Percentiles rank a stretch among this genome's conserved stretches.
Evolutionary conservation across 2,797 vertebrate species (phyloP).

Genomic region (Craterocephalus amniculus): DNA sequence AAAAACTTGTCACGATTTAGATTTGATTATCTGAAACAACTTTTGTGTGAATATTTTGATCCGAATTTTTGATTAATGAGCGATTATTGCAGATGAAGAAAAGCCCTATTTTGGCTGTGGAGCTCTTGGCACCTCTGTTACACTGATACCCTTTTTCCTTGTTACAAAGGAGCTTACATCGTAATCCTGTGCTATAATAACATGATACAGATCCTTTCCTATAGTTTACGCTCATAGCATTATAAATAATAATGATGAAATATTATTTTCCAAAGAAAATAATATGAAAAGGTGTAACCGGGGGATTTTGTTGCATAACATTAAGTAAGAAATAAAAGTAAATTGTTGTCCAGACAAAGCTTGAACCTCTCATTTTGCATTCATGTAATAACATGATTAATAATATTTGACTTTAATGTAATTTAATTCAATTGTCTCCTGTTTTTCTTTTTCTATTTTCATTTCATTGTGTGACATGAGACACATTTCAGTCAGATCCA

Average conservation of each 20-base stretch:
- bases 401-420: too few species aligned
- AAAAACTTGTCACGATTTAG: conserved; percentile 60
- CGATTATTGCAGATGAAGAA: not conserved
- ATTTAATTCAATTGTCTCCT: conserved; percentile 1
- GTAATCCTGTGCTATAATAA: conserved; percentile 59
- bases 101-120: conserved; percentile 27
- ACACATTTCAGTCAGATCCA: not conserved
- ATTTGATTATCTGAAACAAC: conserved; percentile 41
- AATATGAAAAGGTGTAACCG: not conserved
- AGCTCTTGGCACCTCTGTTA: conserved; percentile 58
- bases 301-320: conserved; percentile 5
- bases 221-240: conserved; percentile 17
- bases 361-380: not conserved
- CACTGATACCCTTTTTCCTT: conserved; percentile 44
- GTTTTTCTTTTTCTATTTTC: not conserved
- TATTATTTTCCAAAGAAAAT: not conserved
- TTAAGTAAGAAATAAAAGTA: not conserved
- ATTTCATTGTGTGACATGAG: not conserved
- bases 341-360: not conserved
- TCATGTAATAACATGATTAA: not conserved
- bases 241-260: not conserved
- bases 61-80: conserved; percentile 17
- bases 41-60: conserved; percentile 34
- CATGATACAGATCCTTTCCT: conserved; percentile 58
- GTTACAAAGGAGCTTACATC: conserved; percentile 68